Percentiles rank a stretch among this genome's conserved stretches.
Conservation (phyloP, 1,140 invertebrate species). For the Thereuonema tuberculata region DNA sequence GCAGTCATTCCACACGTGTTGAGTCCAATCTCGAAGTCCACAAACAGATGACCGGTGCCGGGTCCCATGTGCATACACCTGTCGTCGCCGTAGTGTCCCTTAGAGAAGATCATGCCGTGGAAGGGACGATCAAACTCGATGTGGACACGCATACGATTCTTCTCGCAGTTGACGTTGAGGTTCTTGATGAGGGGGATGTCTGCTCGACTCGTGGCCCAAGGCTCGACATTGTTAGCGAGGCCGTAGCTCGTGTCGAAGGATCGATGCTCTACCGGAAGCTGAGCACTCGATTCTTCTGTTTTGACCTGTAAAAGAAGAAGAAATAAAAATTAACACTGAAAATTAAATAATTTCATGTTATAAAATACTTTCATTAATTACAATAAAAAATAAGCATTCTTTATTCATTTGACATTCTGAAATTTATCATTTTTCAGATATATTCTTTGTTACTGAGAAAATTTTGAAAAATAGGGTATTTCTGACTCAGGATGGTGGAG, state of each 20-base stretch:
- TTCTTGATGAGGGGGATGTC: constrained; percentile 84
- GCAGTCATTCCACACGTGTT: constrained; percentile 83
- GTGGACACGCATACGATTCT: constrained; percentile 86
- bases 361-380: too few species aligned
- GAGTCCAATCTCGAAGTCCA: constrained; percentile 81
- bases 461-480: too few species aligned
- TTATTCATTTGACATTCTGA: too few species aligned
- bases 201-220: constrained; percentile 56
- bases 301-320: background rate
- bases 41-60: constrained; percentile 71
- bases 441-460: too few species aligned
- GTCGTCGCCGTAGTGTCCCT: constrained; percentile 68
- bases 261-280: background rate
- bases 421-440: too few species aligned
- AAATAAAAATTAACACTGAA: background rate
- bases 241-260: too few species aligned
- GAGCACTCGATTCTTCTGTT: background rate
- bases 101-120: constrained; percentile 91
- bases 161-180: constrained; percentile 86
- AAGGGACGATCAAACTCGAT: constrained; percentile 89
- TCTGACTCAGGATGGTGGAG: too few species aligned
- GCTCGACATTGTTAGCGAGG: background rate
- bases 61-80: constrained; percentile 83
- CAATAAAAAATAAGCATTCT: too few species aligned
- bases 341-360: background rate